A percentile compares a stretch with the other conserved stretches of the same genome.
Evolutionary conservation across 2,888 invertebrate species (phyloP).

Genomic region (Xestobium rufovillosum): DNA sequence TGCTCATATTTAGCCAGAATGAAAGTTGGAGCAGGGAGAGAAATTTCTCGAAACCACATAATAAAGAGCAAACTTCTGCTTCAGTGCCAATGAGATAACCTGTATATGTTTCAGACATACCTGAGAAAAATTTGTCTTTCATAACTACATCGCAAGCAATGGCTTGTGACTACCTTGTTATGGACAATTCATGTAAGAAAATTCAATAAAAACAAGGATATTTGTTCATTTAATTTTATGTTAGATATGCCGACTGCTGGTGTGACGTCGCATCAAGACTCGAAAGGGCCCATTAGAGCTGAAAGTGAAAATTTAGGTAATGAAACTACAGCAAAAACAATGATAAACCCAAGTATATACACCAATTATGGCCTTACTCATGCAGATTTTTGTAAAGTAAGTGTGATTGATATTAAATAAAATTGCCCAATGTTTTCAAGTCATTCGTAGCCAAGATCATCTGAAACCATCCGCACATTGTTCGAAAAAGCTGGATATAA

Average conservation of each 20-base stretch:
- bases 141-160: constrained; percentile 32
- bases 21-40: no score
- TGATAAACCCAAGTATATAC: constrained; percentile 43
- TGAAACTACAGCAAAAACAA: constrained; percentile 35
- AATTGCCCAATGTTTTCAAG: constrained; percentile 1
- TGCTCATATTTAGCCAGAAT: no score
- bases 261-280: constrained; percentile 18
- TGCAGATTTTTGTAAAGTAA: constrained; percentile 41
- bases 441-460: constrained; percentile 32
- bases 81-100: no score
- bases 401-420: no score
- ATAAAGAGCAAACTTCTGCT: no score
- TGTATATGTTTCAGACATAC: constrained; percentile 31
- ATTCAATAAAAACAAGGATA: background rate
- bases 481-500: constrained; percentile 48
- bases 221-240: constrained; percentile 1
- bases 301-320: constrained; percentile 34
- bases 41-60: no score
- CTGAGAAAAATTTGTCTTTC: constrained; percentile 31
- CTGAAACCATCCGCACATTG: constrained; percentile 41
- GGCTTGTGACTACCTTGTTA: constrained; percentile 31
- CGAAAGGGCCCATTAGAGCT: constrained; percentile 29
- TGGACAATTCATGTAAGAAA: constrained; percentile 33
- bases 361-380: constrained; percentile 40
- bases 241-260: background rate